These are phyloP conservation scores for Cladopsammia gracilis DNA, from an alignment of 64 coral and sea anemone species.

Conservation along the genomic window DNA sequence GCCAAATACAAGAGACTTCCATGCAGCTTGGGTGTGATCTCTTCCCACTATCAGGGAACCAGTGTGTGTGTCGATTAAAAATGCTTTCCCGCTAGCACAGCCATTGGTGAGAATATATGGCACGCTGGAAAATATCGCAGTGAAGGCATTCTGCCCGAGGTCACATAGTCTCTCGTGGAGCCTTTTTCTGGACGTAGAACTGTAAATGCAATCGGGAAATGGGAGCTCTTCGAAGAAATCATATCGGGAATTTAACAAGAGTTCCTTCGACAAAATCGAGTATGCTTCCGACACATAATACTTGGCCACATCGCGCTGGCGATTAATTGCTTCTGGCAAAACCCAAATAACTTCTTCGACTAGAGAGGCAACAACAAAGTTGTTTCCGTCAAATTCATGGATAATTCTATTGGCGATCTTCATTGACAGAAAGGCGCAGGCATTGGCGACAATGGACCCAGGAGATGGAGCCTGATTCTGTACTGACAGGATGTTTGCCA, in stretches of 20 bases:
- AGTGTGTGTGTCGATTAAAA: background rate
- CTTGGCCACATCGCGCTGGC: conserved; percentile 2
- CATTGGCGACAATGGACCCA: background rate
- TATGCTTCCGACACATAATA: conserved; percentile 24
- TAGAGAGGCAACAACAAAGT: background rate
- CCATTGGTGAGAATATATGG: background rate
- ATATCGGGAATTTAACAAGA: background rate
- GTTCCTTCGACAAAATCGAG: background rate
- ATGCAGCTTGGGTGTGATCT: too few relatives aligned
- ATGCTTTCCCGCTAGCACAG: background rate
- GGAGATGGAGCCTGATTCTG: background rate
- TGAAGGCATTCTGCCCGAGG: background rate
- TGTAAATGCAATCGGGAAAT: background rate
- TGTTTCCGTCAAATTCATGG: background rate
- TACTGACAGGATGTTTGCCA: background rate
- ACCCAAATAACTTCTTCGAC: background rate
- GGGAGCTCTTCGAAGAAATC: background rate
- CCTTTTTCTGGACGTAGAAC: background rate
- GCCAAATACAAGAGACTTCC: too few relatives aligned
- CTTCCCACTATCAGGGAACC: background rate
- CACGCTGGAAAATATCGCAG: background rate
- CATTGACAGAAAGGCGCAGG: background rate
- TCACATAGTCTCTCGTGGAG: background rate
- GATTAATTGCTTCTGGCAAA: background rate
- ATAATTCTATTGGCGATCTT: background rate